Base-by-base conservation (phyloP, 2,113 vertebrate genomes). In the Tragelaphus buxtoni region DNA sequence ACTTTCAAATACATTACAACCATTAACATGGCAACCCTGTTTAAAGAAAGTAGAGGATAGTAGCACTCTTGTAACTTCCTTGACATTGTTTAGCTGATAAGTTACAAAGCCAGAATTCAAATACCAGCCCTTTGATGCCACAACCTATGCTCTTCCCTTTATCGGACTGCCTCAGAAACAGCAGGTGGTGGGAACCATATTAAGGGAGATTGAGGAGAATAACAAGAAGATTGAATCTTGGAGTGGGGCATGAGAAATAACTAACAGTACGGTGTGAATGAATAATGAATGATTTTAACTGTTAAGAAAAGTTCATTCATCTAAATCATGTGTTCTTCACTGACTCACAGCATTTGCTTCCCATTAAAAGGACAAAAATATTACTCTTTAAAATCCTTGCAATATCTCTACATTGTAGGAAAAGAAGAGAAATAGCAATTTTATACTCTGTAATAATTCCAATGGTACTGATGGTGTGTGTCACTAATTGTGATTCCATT, bases 221-320 rank as follows among this genome's bases (percentile, higher is more conserved):
- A 81, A 83, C 49, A 94, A 77, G 53, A 81, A 83, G 91, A 90
- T 12, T 60, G 91, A 96, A 74, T 92, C 32, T 88, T 84, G 35
- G 32, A 65, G 35, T 76, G 13, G n/a, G 24, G 51, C 39, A 24
- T 86, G 77, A 92, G 56, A 96, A 97, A 92, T 82, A 94, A 88
- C 7, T 32, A 77, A 11, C 16, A 7, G 47, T 80, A 88, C 0
- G 17, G 60, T 47, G 47, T 95, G 58, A 85, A 94, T 84, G 83
- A 87, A 95, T 88, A 93, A 83, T 90, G 89, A 93, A 88, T 76
- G 89, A 94, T 77, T 97, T 84, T 88, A 94, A 93, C 83, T n/a
- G n/a, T 69, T 94, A 97, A 91, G 94, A 96, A 91, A 84, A 95
- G 91, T 91, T 94, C 74, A 90, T 93, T 97, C 79, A 93, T 90